Evolutionary conservation across 2,797 vertebrate species (phyloP).

Genomic region (Onychomys leucogaster): DNA sequence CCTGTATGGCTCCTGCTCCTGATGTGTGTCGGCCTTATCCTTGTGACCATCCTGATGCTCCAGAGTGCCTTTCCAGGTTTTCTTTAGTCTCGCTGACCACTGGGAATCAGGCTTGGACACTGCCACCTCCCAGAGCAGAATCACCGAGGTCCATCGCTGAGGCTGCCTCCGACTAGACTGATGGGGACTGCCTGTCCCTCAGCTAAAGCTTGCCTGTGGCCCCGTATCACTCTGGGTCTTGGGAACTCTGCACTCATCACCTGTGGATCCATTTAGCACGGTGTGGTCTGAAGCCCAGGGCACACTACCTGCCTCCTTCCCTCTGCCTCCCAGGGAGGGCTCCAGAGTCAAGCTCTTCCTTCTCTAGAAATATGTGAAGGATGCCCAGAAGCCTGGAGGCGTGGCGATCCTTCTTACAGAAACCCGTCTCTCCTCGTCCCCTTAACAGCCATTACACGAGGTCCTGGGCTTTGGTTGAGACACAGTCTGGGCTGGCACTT

Average conservation of each 20-base stretch:
- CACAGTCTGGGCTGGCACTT: background rate
- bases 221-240: background rate
- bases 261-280: background rate
- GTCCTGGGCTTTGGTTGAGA: slow-evolving; percentile 27
- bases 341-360: background rate
- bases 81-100: slow-evolving; percentile 83
- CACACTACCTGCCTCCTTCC: background rate
- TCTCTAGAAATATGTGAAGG: slow-evolving; percentile 62
- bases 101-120: slow-evolving; percentile 6
- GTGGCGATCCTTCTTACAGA: slow-evolving; percentile 22
- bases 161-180: background rate
- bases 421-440: background rate
- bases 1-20: slow-evolving; percentile 94
- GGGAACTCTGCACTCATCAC: slow-evolving; percentile 38
- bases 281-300: slow-evolving; percentile 38
- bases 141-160: background rate
- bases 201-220: background rate
- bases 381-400: slow-evolving; percentile 24
- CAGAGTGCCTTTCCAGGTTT: slow-evolving; percentile 91
- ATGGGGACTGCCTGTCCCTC: background rate
- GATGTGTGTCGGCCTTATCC: slow-evolving; percentile 91
- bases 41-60: slow-evolving; percentile 91
- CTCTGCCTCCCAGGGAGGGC: slow-evolving; percentile 48
- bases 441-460: background rate
- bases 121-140: background rate